Conservation (phyloP, 2,888 invertebrate species). For the Eupithecia abbreviata region DNA sequence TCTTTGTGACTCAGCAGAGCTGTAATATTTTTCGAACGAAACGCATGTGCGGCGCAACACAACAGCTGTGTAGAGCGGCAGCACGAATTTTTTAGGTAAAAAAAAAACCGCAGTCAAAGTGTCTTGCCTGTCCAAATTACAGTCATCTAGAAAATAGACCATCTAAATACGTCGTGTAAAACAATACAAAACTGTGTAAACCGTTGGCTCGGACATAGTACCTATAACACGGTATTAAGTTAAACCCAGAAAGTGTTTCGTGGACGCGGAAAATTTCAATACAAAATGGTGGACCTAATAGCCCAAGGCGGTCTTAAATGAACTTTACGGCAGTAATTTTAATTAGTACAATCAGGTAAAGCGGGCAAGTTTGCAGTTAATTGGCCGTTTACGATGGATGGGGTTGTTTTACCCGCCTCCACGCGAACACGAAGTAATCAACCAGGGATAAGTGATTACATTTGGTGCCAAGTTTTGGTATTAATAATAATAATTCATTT, state of each 20-base stretch:
- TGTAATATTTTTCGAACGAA: too few relatives aligned
- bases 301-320: neutral
- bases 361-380: conserved; percentile 7
- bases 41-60: too few relatives aligned
- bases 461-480: neutral
- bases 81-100: too few relatives aligned
- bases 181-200: neutral
- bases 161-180: too few relatives aligned
- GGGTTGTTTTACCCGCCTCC: neutral
- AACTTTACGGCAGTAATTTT: neutral
- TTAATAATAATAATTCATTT: too few relatives aligned
- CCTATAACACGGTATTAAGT: neutral
- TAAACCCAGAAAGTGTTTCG: neutral
- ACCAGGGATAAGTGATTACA: conserved; percentile 3
- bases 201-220: neutral
- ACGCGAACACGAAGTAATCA: neutral
- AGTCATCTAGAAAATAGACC: too few relatives aligned
- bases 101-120: too few relatives aligned
- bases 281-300: neutral
- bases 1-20: too few relatives aligned
- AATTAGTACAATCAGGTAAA: conserved; percentile 4
- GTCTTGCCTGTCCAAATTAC: too few relatives aligned
- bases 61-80: too few relatives aligned
- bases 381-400: neutral
- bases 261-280: neutral